Percentiles rank a stretch among this genome's conserved stretches.
Conservation (phyloP, 2,888 invertebrate genomes). For the Drosophila quasianomalipes region DNA sequence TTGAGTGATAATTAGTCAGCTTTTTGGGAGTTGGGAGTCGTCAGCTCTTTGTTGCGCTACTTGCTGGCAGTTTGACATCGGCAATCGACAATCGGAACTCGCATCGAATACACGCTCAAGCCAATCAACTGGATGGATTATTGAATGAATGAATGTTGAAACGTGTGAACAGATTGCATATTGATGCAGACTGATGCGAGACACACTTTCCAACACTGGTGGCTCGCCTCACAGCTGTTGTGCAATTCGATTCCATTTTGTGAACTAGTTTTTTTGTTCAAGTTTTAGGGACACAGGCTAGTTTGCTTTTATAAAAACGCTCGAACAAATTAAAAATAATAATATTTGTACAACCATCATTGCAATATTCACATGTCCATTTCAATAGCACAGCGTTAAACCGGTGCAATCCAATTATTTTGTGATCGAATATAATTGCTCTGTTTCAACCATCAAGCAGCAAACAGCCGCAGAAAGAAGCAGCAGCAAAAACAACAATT, state of each 20-base stretch:
- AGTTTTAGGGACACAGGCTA: conserved; percentile 54
- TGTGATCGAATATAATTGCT: background rate
- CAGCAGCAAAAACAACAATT: conserved; percentile 25
- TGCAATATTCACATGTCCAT: conserved; percentile 3
- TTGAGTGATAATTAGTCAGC: conserved; percentile 6
- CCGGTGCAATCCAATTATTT: conserved; percentile 10
- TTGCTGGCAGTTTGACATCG: conserved; percentile 42
- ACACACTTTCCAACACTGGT: conserved; percentile 45
- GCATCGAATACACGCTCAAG: conserved; percentile 31
- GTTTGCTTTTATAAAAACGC: conserved; percentile 49
- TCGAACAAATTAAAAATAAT: conserved; percentile 9
- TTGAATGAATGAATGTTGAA: conserved; percentile 17
- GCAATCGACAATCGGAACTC: background rate
- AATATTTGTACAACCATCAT: conserved; percentile 1
- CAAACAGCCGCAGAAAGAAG: conserved; percentile 17
- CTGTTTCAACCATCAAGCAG: conserved; percentile 19
- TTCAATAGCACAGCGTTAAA: background rate
- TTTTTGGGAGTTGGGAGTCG: conserved; percentile 12
- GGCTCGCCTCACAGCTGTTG: conserved; percentile 39
- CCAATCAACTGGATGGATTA: conserved; percentile 6
- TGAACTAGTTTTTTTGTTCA: conserved; percentile 46
- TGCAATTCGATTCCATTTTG: conserved; percentile 26
- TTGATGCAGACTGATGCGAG: background rate
- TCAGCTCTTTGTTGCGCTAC: conserved; percentile 52
- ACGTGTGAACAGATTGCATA: conserved; percentile 27